Base-by-base conservation (phyloP, 1,140 invertebrate species). In the Apis laboriosa region DNA sequence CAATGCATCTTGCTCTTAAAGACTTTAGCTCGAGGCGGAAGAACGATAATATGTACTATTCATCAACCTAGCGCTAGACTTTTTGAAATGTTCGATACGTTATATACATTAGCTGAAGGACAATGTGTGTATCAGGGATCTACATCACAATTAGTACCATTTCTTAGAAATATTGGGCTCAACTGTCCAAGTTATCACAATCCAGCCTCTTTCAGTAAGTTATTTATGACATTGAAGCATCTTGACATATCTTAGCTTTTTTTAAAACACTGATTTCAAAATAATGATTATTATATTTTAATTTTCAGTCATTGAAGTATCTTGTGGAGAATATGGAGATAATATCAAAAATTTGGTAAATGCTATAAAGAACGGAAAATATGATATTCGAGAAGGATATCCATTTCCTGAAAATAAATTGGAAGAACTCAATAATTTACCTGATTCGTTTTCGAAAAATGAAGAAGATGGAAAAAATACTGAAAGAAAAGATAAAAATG, bases 81-180 rank as follows among this genome's bases (percentile, higher is more conserved):
- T 51, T 99, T 99, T 91, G 98, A 99, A 92, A 99, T 98, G 97
- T 99, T 99, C 92, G 98, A 99, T 92, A 97, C 98, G 94, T 94
- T 99, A 61, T 99, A 99, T 91, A 98, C 98, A 7, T 92, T 99
- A 56, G 97, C 98, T 21, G 97, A 99, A 88, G 99, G 99, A 1
- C 97, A 98, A 90, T 99, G 98, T 91, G 97, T 99, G 8, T 99
- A 99, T 91, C 97, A 98, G 91, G 98, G 98, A 60, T 97, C 96
- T 76, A 97, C 97, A 0, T 96, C 95, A 76, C 96, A 97, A 86
- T 93, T 99, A 71, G 97, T 99, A 61, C 98, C 98, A 60, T 99
- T 98, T 94, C 95, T 99, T 24, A 95, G 96, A 49, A 96, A 96
- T 21, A 95, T 98, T 67, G 96, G 96, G 55, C 95, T 99, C 21